A percentile compares a stretch with the other conserved stretches of the same genome.
These are phyloP conservation scores for Eospalax fontanierii DNA, from an alignment of 2,797 vertebrate species.

Conservation along the genomic window DNA sequence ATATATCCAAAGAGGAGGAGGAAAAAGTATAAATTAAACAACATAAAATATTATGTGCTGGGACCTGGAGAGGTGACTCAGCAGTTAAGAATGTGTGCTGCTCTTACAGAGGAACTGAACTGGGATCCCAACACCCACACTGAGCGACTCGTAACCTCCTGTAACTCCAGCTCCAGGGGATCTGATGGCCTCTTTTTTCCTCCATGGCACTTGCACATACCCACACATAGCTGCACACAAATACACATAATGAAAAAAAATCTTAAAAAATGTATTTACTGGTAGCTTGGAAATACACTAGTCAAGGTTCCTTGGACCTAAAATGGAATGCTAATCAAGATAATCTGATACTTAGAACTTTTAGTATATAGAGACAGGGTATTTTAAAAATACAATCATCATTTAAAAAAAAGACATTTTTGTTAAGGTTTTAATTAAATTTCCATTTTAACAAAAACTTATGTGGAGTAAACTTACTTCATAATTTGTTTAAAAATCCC, in stretches of 20 bases:
- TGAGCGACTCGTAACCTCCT: neutral
- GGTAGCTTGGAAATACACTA: neutral
- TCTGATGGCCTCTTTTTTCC: neutral
- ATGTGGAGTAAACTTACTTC: neutral
- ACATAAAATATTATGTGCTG: neutral
- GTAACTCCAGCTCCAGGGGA: neutral
- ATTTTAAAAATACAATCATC: neutral
- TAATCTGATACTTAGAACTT: neutral
- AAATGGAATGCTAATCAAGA: neutral
- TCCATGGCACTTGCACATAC: neutral
- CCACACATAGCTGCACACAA: neutral
- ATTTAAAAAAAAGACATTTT: constrained; percentile 25
- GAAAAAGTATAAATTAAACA: constrained; percentile 50
- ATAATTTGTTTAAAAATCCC: neutral
- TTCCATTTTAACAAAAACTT: too few species aligned
- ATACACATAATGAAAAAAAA: neutral
- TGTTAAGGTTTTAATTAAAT: neutral
- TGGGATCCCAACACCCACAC: neutral
- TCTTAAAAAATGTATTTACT: neutral
- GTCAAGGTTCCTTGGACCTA: neutral
- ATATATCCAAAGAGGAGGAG: constrained; percentile 34
- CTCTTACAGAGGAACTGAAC: neutral
- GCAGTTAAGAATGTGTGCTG: neutral
- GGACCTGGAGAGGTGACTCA: neutral
- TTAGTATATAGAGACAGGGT: neutral